Base-by-base conservation (phyloP, 2,797 vertebrate genomes). In the Sebastes matsubarae region DNA sequence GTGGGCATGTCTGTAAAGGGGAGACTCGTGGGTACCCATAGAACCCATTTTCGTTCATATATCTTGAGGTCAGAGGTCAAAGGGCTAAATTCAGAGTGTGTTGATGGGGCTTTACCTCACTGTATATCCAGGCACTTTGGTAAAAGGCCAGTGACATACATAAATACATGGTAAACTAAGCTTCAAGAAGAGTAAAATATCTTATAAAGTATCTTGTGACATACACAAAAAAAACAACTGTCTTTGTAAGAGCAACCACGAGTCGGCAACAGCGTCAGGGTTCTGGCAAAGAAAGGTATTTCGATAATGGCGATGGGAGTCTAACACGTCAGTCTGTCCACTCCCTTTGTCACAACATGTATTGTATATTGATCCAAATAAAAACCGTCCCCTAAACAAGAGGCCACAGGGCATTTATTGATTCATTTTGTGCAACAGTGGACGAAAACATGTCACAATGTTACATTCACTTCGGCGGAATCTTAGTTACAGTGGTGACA, bases 401-500 rank as follows among this genome's bases (percentile, higher is more conserved):
- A 93, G 88, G 90, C 92, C 92, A 92, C 86, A 82, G 85, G 91
- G 89, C 85, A 68, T 95, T 94, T 95, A 94, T 93, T 95, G 77
- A 83, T 89, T 93, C 42, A 75, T 87, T 88, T 87, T 90, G 89
- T 92, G 92, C 90, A 92, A 93, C 91, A 91, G 69, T 66, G 84
- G 88, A 94, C 86, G 30, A 80, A 84, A 90, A 88, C 83, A 71
- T 90, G 91, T 93, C 88, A 89, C 90, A 82, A 90, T 81, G 89
- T 93, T 93, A 93, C 93, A 91, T 89, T 94, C 88, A 90, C 84
- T 91, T 88, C 81, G 57, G 90, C 71, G 2, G 76, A 84, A 84
- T 81, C 86, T 83, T 61, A 38, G 82, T 91, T 90, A 92, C 88
- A 88, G 87, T 83, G 88, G 82, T 84, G 83, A 85, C 79, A 16